Percentiles rank a stretch among this genome's conserved stretches.
phyloP scores from a whole-genome alignment of 2,113 vertebrate genomes.

The Python bivittatus region DNA sequence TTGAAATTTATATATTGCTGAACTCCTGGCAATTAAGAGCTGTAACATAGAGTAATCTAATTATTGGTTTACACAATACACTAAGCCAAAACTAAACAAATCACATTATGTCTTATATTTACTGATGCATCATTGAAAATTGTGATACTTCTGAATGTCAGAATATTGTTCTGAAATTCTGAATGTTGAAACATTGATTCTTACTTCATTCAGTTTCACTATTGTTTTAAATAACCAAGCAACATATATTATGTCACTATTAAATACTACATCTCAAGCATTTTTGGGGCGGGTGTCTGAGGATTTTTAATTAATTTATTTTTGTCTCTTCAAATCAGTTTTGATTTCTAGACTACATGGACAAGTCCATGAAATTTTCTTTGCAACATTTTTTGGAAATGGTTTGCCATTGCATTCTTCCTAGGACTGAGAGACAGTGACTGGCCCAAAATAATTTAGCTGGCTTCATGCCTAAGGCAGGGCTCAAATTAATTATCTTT shows the following conservation, averaged over 20 bases:
- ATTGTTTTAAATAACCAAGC: not conserved
- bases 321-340: not conserved
- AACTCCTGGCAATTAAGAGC: not conserved
- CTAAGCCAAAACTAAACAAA: not conserved
- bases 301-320: not conserved
- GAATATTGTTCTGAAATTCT: not conserved
- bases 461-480: not conserved
- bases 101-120: not conserved
- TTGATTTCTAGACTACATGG: not conserved
- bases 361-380: not conserved
- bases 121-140: not conserved
- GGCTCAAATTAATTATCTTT: not conserved
- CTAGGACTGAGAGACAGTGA: too few relatives aligned
- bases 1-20: not conserved
- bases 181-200: not conserved
- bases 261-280: not conserved
- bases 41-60: not conserved
- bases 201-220: not conserved
- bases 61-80: not conserved
- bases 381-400: not conserved
- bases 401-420: not conserved
- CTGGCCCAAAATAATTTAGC: not conserved
- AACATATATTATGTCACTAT: not conserved
- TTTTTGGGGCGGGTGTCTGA: not conserved
- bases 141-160: not conserved